Evolutionary conservation across 2,113 vertebrate species (phyloP).

Genomic region (Oncorhynchus masou): DNA sequence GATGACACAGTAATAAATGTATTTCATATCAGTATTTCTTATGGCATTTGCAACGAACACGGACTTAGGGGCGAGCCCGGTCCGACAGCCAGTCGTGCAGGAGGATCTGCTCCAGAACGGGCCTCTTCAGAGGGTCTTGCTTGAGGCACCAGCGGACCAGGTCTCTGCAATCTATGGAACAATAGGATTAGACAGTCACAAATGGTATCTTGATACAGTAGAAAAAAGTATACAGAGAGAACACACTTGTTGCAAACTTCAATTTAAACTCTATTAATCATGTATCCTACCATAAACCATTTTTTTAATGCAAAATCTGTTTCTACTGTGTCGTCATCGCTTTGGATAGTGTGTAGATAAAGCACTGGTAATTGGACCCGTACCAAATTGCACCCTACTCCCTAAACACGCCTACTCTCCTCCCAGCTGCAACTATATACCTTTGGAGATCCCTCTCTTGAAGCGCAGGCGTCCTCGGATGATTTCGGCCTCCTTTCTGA

Average conservation of each 20-base stretch:
- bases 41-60: neutral
- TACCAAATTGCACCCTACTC: too few species aligned
- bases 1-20: too few species aligned
- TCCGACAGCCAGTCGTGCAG: slow-evolving; percentile 35
- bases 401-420: too few species aligned
- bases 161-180: slow-evolving; percentile 36
- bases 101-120: slow-evolving; percentile 55
- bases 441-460: slow-evolving; percentile 12
- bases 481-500: slow-evolving; percentile 67
- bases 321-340: neutral
- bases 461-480: slow-evolving; percentile 47
- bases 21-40: neutral
- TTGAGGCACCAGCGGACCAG: slow-evolving; percentile 58
- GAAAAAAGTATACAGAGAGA: neutral
- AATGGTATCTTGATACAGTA: neutral
- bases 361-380: neutral
- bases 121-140: slow-evolving; percentile 40
- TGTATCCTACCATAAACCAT: neutral
- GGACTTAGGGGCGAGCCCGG: neutral
- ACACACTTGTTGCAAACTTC: neutral
- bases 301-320: neutral
- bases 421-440: neutral
- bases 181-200: too few species aligned
- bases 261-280: neutral
- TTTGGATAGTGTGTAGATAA: neutral